Evolutionary conservation across 2,113 vertebrate species (phyloP).

Genomic region (Oriolus oriolus): DNA sequence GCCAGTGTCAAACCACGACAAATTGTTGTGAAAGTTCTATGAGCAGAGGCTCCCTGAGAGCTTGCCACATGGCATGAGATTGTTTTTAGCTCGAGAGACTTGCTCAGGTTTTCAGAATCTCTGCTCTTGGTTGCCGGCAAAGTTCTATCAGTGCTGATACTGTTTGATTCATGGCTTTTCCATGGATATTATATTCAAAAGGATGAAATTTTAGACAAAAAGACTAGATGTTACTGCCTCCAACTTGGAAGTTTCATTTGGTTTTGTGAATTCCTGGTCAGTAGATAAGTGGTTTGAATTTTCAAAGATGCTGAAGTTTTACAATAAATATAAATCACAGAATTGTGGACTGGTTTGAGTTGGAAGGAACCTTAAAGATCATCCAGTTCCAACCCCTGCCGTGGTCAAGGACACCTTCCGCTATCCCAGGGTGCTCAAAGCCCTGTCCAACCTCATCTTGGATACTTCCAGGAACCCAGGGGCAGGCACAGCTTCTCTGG

Average conservation of each 20-base stretch:
- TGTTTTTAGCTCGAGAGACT: background rate
- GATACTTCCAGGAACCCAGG: background rate
- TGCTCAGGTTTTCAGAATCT: background rate
- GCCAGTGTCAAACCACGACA: too few species aligned
- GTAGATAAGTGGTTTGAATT: background rate
- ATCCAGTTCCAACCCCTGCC: background rate
- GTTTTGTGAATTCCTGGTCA: background rate
- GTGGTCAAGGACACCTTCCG: background rate
- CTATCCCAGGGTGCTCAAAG: fast-evolving
- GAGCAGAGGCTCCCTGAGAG: background rate
- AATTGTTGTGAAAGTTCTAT: background rate
- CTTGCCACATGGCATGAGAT: background rate
- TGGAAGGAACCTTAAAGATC: background rate
- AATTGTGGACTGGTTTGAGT: background rate
- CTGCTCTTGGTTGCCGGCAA: background rate
- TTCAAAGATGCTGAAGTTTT: background rate
- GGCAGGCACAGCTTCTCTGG: background rate
- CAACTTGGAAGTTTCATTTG: background rate
- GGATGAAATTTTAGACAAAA: background rate
- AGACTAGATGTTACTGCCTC: background rate
- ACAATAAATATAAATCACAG: background rate
- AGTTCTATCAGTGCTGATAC: background rate
- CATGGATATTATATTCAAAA: background rate
- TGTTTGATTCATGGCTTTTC: background rate
- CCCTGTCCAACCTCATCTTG: background rate